These are phyloP conservation scores for Chrysocyon brachyurus DNA, from an alignment of 2,797 vertebrate species.

Conservation along the genomic window DNA sequence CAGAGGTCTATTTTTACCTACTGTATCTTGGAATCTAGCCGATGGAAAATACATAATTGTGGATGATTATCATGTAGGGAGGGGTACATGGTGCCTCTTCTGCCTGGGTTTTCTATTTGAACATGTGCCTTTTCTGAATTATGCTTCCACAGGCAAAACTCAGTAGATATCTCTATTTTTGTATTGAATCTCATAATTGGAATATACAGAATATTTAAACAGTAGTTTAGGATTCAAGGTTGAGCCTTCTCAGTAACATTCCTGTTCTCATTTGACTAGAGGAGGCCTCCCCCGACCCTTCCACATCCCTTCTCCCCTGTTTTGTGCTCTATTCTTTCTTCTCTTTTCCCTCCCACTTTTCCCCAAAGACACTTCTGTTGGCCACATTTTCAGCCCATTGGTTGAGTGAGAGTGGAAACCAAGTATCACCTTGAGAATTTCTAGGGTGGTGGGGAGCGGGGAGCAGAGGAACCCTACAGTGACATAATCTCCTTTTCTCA, in stretches of 20 bases:
- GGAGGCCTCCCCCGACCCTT: slow-evolving; percentile 62
- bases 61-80: slow-evolving; percentile 82
- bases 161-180: slow-evolving; percentile 91
- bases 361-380: slow-evolving; percentile 72
- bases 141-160: slow-evolving; percentile 88
- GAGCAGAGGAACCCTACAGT: slow-evolving; percentile 45
- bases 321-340: slow-evolving; percentile 77
- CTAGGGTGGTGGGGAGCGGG: slow-evolving; percentile 4
- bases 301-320: slow-evolving; percentile 35
- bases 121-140: slow-evolving; percentile 91
- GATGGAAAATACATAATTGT: slow-evolving; percentile 84
- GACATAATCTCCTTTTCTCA: neutral
- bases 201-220: slow-evolving; percentile 87
- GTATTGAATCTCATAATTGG: slow-evolving; percentile 89
- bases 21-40: slow-evolving; percentile 87
- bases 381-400: slow-evolving; percentile 73
- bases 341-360: neutral
- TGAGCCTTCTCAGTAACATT: slow-evolving; percentile 85
- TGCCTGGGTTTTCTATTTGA: slow-evolving; percentile 88
- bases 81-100: slow-evolving; percentile 80
- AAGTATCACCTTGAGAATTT: slow-evolving; percentile 64
- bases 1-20: slow-evolving; percentile 90
- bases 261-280: slow-evolving; percentile 80
- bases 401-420: slow-evolving; percentile 59
- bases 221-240: slow-evolving; percentile 85